phyloP scores from a whole-genome alignment of 2,797 vertebrate genomes.

The Poecilia gillii region DNA sequence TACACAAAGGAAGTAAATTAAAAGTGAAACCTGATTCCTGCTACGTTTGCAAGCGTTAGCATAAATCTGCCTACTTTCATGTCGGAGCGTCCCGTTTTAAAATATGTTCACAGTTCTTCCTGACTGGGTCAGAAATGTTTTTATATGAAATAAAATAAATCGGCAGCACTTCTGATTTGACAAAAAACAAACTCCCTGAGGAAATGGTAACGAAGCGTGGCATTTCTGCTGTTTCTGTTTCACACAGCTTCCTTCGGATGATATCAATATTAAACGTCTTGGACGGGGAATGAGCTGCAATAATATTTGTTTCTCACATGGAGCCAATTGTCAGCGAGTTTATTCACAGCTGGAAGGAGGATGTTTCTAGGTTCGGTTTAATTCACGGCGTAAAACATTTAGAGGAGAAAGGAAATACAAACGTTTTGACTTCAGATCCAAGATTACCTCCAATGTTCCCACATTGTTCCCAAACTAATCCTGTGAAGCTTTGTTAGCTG shows the following conservation, averaged over 20 bases:
- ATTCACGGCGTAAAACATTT: conserved; percentile 18
- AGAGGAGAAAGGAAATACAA: neutral
- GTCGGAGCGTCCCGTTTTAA: neutral
- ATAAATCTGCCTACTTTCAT: neutral
- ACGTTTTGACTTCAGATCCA: conserved; percentile 1
- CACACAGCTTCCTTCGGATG: neutral
- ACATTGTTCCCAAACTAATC: conserved; percentile 14
- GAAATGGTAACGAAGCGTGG: neutral
- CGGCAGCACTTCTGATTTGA: neutral
- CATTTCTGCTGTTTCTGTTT: neutral
- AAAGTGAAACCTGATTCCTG: neutral
- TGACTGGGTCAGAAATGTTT: neutral
- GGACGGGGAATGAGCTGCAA: neutral
- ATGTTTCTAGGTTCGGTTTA: conserved; percentile 12
- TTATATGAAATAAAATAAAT: neutral
- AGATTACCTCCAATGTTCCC: neutral
- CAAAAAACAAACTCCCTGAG: neutral
- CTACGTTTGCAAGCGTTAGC: neutral
- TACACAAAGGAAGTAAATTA: neutral
- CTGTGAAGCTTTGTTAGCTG: conserved; percentile 13
- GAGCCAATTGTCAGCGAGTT: conserved; percentile 22
- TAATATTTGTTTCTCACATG: neutral
- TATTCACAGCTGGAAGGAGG: conserved; percentile 25
- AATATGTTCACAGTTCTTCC: neutral
- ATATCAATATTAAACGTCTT: neutral